Conservation (phyloP, 2,888 invertebrate species). For the Tetranychus truncatus region DNA sequence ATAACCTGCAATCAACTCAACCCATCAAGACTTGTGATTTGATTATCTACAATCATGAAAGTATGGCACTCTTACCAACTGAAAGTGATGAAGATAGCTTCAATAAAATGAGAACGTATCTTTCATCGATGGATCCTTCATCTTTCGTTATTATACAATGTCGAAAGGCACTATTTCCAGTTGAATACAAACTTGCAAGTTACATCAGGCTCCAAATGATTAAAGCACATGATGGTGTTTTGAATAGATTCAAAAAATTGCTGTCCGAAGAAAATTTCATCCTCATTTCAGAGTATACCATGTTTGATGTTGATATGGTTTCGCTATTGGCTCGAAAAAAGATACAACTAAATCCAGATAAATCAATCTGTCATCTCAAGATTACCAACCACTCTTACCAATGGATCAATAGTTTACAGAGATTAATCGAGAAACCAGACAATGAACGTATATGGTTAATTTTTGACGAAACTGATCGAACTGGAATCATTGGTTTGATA, state of each 20-base stretch:
- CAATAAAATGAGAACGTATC: background rate
- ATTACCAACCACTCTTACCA: background rate
- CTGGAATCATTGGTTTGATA: slow-evolving; percentile 1
- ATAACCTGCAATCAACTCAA: background rate
- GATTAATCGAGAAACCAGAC: slow-evolving; percentile 30
- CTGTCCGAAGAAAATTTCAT: background rate
- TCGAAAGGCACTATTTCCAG: background rate
- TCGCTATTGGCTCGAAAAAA: slow-evolving; percentile 4
- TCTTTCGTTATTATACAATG: background rate
- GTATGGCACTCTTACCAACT: background rate
- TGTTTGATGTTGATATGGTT: background rate
- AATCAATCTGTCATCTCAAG: background rate
- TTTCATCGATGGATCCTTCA: background rate
- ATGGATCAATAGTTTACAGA: background rate
- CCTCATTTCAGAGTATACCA: background rate
- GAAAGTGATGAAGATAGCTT: background rate
- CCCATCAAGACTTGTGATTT: slow-evolving; percentile 20
- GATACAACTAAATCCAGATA: background rate
- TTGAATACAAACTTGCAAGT: background rate
- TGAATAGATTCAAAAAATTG: background rate
- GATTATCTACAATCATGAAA: slow-evolving; percentile 26
- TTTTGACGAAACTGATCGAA: background rate
- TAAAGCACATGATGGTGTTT: background rate
- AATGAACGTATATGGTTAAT: slow-evolving; percentile 6
- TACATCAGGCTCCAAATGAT: background rate